Percentiles rank a stretch among this genome's conserved stretches.
Conservation (phyloP, 2,797 vertebrate species). For the Caiman crocodilus region DNA sequence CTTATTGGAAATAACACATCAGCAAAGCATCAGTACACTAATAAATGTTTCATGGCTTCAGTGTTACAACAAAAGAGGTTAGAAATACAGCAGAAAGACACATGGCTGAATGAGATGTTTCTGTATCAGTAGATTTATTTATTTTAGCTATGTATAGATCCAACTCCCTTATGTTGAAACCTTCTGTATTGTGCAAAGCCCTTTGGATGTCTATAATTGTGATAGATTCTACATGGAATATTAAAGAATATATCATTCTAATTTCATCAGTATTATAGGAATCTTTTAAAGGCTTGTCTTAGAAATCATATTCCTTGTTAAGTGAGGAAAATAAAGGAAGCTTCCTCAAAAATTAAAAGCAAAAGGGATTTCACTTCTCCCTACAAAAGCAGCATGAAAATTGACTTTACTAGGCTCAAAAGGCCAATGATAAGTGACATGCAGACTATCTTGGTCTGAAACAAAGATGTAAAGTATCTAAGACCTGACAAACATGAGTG, state of each 20-base stretch:
- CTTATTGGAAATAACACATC: constrained; percentile 30
- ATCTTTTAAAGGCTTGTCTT: background rate
- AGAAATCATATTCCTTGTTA: background rate
- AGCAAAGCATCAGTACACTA: constrained; percentile 36
- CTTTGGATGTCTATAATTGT: background rate
- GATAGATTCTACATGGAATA: background rate
- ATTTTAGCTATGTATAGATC: background rate
- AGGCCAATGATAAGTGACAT: too few species aligned
- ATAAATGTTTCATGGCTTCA: constrained; percentile 44
- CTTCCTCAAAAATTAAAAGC: background rate
- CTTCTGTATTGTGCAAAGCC: background rate
- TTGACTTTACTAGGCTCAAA: too few species aligned
- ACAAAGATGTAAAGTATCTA: too few species aligned
- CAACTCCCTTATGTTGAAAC: background rate
- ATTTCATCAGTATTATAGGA: background rate
- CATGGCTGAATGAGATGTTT: constrained; percentile 1
- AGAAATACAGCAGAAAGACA: constrained; percentile 38
- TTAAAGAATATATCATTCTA: background rate
- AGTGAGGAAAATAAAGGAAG: background rate
- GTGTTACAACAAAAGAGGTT: constrained; percentile 40
- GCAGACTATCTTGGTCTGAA: too few species aligned
- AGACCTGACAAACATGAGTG: too few species aligned
- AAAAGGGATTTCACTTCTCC: background rate
- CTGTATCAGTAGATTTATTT: background rate
- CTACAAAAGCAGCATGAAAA: too few species aligned